Evolutionary conservation across 2,888 invertebrate species (phyloP), one percentile per base, ranked within the genome.

Genomic region (Drosophila maculinotata): DNA sequence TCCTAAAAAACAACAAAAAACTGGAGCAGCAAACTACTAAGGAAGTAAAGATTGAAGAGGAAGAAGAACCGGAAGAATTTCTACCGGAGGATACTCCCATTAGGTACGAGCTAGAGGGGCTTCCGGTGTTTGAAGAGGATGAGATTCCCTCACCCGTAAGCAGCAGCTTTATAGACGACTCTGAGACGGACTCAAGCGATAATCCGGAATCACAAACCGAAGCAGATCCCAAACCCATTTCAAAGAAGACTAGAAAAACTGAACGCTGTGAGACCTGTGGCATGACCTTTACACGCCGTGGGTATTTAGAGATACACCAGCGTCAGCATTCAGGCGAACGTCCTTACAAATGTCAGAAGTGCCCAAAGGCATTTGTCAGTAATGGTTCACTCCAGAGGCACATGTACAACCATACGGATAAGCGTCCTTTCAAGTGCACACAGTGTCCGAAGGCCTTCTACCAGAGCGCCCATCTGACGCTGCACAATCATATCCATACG

Each of bases 201-300:
- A 6, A 33, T n/a, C 31, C 12, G 1, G 6, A 31, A 12, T 7
- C 5, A 5, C 14, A 42, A 10, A 0, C 6, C 1, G 25, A 1
- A 26, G 6, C 25, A 10, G 41, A 9, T 10, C 12, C 9, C 6
- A 10, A 17, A n/a, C 9, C 6, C 5, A 5, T 9, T 9, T 10
- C 26, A 28, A 41, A 12, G n/a, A n/a, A n/a, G n/a, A n/a, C n/a
- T n/a, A n/a, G n/a, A n/a, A n/a, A n/a, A n/a, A n/a, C n/a, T n/a
- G n/a, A n/a, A n/a, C n/a, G n/a, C n/a, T 53, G 52, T 33, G 42
- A 53, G 3, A 42, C 8, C 3, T 53, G 52, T n/a, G 42, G 25
- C 15, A 42, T 42, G 14, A 7, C 2, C 9, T 53, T 7, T 3
- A n/a, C 25, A 7, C 15, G 17, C 5, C 12, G 1, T 9, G n/a